Conservation (phyloP, 2,888 invertebrate genomes). For the Hoplodrina blanda region DNA sequence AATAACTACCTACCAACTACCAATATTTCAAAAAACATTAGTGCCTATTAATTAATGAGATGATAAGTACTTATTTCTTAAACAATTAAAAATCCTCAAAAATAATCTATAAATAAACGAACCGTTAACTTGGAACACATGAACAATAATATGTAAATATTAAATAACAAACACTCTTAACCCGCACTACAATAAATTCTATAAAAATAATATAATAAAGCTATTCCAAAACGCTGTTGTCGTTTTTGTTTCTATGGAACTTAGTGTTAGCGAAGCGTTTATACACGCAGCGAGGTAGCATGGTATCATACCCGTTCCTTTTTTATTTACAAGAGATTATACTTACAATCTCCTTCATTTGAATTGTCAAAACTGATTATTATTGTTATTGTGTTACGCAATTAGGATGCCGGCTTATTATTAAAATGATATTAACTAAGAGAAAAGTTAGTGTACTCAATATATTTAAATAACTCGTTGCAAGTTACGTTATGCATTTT, state of each 20-base stretch:
- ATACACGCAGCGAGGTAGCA: conserved; percentile 28
- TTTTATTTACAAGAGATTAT: not conserved
- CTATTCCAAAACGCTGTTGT: conserved; percentile 13
- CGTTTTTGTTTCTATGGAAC: conserved; percentile 10
- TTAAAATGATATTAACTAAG: too few relatives aligned
- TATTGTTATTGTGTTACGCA: not conserved
- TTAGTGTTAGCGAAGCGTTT: conserved; percentile 17
- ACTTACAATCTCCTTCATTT: too few relatives aligned
- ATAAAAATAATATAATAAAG: not conserved
- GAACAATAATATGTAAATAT: not conserved
- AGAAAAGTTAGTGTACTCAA: too few relatives aligned
- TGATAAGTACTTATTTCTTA: not conserved
- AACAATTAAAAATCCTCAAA: not conserved
- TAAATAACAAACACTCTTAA: not conserved
- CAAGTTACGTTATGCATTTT: too few relatives aligned
- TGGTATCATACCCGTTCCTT: conserved; percentile 6
- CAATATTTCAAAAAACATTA: conserved; percentile 1
- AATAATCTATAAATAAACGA: not conserved
- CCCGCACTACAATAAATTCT: not conserved
- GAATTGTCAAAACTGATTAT: too few relatives aligned
- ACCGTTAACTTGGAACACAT: not conserved
- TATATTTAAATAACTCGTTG: too few relatives aligned
- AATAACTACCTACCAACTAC: not conserved
- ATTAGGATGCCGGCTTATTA: not conserved
- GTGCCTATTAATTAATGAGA: not conserved